Percentiles rank a stretch among this genome's conserved stretches.
Evolutionary conservation across 2,888 invertebrate genomes (phyloP).

Genomic region (Cantharis rufa): DNA sequence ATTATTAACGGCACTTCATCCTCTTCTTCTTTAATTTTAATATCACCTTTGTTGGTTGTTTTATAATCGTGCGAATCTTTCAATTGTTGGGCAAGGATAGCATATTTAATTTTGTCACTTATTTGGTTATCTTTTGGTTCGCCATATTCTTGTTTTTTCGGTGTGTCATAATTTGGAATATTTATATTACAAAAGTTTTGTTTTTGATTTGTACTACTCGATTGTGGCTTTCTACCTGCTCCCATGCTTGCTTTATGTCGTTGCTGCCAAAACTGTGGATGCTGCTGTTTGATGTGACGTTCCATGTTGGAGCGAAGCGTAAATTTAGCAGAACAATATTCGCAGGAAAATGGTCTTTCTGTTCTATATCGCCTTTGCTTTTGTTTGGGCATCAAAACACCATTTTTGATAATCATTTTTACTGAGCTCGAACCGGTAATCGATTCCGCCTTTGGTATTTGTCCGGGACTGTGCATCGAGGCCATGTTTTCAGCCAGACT

Average conservation of each 20-base stretch:
- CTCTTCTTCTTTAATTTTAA: constrained; percentile 66
- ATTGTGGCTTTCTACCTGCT: constrained; percentile 58
- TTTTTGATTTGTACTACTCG: constrained; percentile 11
- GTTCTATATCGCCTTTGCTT: constrained; percentile 89
- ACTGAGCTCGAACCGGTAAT: constrained; percentile 68
- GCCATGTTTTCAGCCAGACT: constrained; percentile 34
- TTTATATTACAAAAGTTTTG: constrained; percentile 44
- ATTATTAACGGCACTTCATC: constrained; percentile 68
- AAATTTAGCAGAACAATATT: constrained; percentile 87
- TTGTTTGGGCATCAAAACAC: constrained; percentile 88
- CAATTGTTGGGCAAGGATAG: constrained; percentile 77
- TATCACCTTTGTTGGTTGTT: constrained; percentile 34
- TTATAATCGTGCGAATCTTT: constrained; percentile 49
- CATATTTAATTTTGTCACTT: constrained; percentile 73
- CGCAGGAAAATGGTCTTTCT: constrained; percentile 88
- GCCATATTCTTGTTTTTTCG: constrained; percentile 44
- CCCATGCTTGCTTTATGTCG: constrained; percentile 67
- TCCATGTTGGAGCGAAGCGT: constrained; percentile 95
- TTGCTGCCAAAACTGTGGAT: constrained; percentile 87
- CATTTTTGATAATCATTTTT: constrained; percentile 90
- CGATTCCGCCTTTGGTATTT: constrained; percentile 58
- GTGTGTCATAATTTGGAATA: constrained; percentile 47
- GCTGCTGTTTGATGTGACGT: constrained; percentile 91
- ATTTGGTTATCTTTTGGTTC: constrained; percentile 51
- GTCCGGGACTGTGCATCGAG: constrained; percentile 54